Evolutionary conservation across 2,888 invertebrate species (phyloP).

Genomic region (Cerceris ruficornis): DNA sequence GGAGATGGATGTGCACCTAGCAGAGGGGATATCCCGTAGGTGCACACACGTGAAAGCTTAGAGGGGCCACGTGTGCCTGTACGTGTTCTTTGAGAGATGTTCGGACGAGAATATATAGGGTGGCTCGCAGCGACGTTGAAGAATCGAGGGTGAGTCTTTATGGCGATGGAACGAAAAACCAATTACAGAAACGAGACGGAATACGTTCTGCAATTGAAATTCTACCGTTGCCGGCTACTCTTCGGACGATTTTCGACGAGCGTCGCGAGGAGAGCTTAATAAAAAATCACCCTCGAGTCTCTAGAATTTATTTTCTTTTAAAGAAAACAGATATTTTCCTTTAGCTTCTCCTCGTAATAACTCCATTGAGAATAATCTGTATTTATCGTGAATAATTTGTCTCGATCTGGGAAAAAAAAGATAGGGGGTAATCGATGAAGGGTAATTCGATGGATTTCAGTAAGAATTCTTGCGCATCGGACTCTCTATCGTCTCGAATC

Average conservation of each 20-base stretch:
- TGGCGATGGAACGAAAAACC: slow-evolving; percentile 39
- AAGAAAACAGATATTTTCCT: too few relatives aligned
- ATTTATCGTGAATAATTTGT: too few relatives aligned
- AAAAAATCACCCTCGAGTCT: too few relatives aligned
- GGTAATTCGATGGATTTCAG: too few relatives aligned
- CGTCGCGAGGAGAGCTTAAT: too few relatives aligned
- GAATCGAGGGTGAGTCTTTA: slow-evolving; percentile 47
- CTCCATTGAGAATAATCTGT: too few relatives aligned
- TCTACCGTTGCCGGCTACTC: slow-evolving; percentile 11
- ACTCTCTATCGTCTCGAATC: background rate
- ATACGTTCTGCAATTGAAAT: slow-evolving; percentile 28
- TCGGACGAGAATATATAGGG: slow-evolving; percentile 48
- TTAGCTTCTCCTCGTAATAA: too few relatives aligned
- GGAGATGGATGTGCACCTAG: slow-evolving; percentile 52
- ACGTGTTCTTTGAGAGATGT: slow-evolving; percentile 53
- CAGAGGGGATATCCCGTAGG: slow-evolving; percentile 25
- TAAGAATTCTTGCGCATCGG: too few relatives aligned
- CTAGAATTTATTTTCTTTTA: too few relatives aligned
- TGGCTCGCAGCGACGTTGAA: slow-evolving; percentile 40
- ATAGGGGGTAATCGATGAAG: background rate
- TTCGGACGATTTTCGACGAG: too few relatives aligned
- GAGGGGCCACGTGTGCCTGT: slow-evolving; percentile 16
- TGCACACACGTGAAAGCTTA: background rate
- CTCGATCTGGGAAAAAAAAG: background rate
- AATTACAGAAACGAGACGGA: slow-evolving; percentile 36